phyloP scores from a whole-genome alignment of 2,888 invertebrate genomes.

The Tetheella fluctuosa region DNA sequence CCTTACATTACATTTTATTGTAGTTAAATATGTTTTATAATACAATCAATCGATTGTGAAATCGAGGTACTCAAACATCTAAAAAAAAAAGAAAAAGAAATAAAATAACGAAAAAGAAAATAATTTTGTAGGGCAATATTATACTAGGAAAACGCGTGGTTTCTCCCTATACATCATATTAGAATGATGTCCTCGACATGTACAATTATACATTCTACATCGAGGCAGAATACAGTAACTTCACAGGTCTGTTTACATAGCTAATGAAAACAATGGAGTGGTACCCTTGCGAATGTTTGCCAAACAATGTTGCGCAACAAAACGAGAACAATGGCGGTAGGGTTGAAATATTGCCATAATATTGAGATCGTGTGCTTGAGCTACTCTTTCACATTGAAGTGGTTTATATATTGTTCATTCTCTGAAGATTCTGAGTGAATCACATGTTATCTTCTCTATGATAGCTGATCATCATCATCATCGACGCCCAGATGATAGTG shows the following conservation, averaged over 20 bases:
- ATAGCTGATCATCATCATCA: too few relatives aligned
- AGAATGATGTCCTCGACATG: not conserved
- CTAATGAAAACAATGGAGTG: constrained; percentile 66
- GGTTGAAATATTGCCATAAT: constrained; percentile 74
- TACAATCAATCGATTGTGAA: too few relatives aligned
- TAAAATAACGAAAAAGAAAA: too few relatives aligned
- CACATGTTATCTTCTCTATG: too few relatives aligned
- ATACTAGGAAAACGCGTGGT: too few relatives aligned
- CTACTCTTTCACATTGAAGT: constrained; percentile 33
- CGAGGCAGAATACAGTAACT: not conserved
- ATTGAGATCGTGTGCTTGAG: constrained; percentile 45
- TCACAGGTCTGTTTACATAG: constrained; percentile 59
- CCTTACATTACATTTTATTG: too few relatives aligned
- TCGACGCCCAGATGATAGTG: too few relatives aligned
- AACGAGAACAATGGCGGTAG: constrained; percentile 69
- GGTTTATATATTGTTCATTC: constrained; percentile 22
- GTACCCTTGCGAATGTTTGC: constrained; percentile 67
- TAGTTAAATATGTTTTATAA: too few relatives aligned
- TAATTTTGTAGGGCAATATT: too few relatives aligned
- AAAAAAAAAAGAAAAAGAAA: too few relatives aligned
- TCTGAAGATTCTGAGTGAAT: not conserved
- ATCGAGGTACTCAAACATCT: too few relatives aligned
- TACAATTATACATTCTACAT: not conserved
- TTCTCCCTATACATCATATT: too few relatives aligned
- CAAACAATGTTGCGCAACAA: constrained; percentile 75